These are phyloP conservation scores for Psilopsiagon aymara DNA, from an alignment of 2,113 vertebrate species.

Conservation along the genomic window DNA sequence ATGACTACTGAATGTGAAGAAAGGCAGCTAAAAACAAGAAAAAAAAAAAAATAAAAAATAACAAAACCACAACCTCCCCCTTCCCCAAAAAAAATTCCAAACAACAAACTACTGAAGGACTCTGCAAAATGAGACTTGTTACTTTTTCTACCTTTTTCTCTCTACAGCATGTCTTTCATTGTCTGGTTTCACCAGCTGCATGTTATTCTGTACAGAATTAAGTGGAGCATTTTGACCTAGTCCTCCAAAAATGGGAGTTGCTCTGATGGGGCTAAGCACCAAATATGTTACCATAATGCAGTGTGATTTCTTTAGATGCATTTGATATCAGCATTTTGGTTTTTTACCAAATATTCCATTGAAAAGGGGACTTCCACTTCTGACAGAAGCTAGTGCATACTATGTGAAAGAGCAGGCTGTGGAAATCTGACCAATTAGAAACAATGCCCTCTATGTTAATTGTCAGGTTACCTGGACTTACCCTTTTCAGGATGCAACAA, in stretches of 20 bases:
- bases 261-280: not conserved
- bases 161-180: not conserved
- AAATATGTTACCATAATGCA: not conserved
- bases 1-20: not conserved
- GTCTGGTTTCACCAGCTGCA: not conserved
- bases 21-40: slow-evolving; percentile 4
- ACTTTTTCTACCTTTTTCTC: not conserved
- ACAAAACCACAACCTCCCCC: too few relatives aligned
- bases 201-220: not conserved
- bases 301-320: not conserved
- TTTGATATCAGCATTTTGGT: not conserved
- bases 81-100: not conserved
- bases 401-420: not conserved
- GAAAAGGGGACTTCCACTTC: slow-evolving; percentile 4
- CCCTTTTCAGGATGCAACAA: not conserved
- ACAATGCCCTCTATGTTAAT: not conserved
- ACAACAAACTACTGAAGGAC: not conserved
- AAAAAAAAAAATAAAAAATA: too few relatives aligned
- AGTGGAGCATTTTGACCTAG: not conserved
- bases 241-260: not conserved
- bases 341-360: not conserved
- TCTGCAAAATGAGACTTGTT: not conserved
- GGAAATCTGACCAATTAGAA: not conserved
- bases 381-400: not conserved
- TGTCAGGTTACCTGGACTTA: not conserved